Base-by-base conservation (phyloP, 2,888 invertebrate genomes). In the Harmothoe impar region DNA sequence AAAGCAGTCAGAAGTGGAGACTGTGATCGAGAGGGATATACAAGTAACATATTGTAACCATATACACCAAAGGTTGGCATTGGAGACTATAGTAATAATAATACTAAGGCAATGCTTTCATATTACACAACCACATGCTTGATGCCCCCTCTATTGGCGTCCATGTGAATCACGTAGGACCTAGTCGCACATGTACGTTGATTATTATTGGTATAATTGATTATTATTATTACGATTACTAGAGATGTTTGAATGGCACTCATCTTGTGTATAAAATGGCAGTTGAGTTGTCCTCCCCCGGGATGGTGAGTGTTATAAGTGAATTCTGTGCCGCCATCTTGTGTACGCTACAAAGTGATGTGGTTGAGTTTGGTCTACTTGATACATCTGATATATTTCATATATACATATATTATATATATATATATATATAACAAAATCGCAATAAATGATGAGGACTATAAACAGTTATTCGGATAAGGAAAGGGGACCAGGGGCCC, bases 111-210 rank as follows among this genome's bases (percentile, higher is more conserved):
- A 3, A 62, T 62, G 62, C 62, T 62, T 62, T 62, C n/a, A 15
- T 72, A 72, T 72, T 72, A 29, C 72, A 72, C 25, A 72, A 5
- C 31, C 15, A 25, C 29, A 29, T 29, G 72, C 20, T 72, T 25
- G 62, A n/a, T 43, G 62, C 62, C 23, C 68, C 29, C 72, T 15
- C 72, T 29, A 29, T 7, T 72, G 72, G 29, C 29, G 1, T 72
- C 29, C 29, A 72, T 29, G 72, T 72, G 25, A 43, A n/a, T 62
- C 62, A 62, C n/a, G 62, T 62, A 62, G 62, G 25, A 23, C 72
- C 72, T 72, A 72, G 72, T 72, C 72, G 31, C 72, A 72, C 25
- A 25, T 72, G 72, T 72, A 72, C 72, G 72, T 72, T 72, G 15
- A 72, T 72, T 72, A 72, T 29, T 72, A 72, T 29, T 43, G 43